These are phyloP conservation scores for Eristalinus aeneus DNA, from an alignment of 2,888 invertebrate genomes.

Conservation along the genomic window DNA sequence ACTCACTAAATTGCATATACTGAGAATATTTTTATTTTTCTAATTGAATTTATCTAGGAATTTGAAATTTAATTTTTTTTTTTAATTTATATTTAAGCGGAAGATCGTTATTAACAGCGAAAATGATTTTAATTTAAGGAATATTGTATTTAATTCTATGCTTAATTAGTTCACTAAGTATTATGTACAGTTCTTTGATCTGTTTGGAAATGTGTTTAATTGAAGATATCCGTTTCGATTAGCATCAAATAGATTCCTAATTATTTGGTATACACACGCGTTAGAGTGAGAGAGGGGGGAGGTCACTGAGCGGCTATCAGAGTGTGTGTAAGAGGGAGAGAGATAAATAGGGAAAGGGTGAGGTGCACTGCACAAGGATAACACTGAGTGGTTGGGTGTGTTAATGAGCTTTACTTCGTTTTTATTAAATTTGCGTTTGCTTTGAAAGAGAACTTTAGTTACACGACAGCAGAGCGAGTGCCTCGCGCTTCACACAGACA, in stretches of 20 bases:
- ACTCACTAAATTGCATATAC: constrained; percentile 27
- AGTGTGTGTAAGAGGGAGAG: neutral
- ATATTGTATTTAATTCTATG: constrained; percentile 4
- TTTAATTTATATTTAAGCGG: constrained; percentile 44
- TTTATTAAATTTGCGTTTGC: constrained; percentile 3
- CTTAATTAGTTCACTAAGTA: constrained; percentile 37
- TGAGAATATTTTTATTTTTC: constrained; percentile 6
- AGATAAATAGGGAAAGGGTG: neutral
- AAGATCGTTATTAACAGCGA: constrained; percentile 65
- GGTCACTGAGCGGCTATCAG: neutral
- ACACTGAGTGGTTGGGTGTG: neutral
- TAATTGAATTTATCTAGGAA: neutral
- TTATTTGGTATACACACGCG: constrained; percentile 5
- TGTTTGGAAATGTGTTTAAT: neutral
- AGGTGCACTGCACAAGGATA: neutral
- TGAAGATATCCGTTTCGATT: neutral
- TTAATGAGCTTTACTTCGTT: constrained; percentile 32
- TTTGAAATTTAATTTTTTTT: neutral
- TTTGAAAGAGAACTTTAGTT: constrained; percentile 31
- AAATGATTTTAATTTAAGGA: constrained; percentile 26
- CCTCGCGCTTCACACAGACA: neutral
- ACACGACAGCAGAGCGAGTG: constrained; percentile 34
- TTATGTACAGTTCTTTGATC: neutral
- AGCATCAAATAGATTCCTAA: neutral
- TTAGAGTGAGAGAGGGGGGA: neutral